Evolutionary conservation across 53 echinoderm and acorn worm species (phyloP).

Genomic region (Pentamera pediparva): DNA sequence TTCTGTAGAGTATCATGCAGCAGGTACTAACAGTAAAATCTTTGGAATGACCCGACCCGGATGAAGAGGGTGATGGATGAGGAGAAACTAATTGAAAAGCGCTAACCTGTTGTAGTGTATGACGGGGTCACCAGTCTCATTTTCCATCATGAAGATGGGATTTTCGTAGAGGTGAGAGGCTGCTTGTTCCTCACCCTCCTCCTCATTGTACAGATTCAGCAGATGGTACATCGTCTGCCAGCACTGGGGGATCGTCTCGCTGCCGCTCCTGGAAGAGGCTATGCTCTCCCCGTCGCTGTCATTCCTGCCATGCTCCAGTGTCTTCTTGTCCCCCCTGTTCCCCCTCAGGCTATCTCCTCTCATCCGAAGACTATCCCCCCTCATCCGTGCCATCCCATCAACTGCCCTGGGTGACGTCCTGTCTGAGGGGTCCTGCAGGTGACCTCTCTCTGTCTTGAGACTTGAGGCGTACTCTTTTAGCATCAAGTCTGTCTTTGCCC

Average conservation of each 20-base stretch:
- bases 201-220: constrained; percentile 69
- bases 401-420: too few species aligned
- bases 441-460: constrained; percentile 30
- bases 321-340: neutral
- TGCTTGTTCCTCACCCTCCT: neutral
- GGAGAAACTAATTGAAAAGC: too few species aligned
- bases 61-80: too few species aligned
- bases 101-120: constrained; percentile 14
- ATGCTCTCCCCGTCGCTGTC: neutral
- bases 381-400: too few species aligned
- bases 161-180: constrained; percentile 70
- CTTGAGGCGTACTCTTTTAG: constrained; percentile 51
- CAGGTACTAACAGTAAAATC: neutral
- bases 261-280: constrained; percentile 38
- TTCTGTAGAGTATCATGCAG: neutral
- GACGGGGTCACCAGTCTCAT: neutral
- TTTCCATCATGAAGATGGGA: constrained; percentile 56
- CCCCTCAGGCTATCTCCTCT: neutral
- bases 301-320: neutral
- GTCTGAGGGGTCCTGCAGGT: constrained; percentile 6
- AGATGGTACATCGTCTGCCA: constrained; percentile 99
- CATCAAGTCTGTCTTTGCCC: constrained; percentile 58
- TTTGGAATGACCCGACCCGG: too few species aligned
- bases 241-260: constrained; percentile 81
- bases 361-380: neutral